Evolutionary conservation across 2,113 vertebrate species (phyloP).

Genomic region (Colistium nudipinnis): DNA sequence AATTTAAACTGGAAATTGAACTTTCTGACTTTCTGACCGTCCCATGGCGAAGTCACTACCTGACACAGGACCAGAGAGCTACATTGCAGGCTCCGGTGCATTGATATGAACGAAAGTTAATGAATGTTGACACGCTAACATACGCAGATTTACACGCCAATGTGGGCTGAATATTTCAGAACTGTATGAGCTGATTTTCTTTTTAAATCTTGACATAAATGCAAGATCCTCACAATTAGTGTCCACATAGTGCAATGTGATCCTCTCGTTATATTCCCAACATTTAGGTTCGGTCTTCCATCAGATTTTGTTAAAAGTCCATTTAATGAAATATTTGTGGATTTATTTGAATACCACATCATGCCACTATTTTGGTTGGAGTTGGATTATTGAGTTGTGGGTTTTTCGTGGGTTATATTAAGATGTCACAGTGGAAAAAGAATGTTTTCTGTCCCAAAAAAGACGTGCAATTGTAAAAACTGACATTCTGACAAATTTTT

Average conservation of each 20-base stretch:
- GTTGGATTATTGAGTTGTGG: neutral
- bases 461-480: too few species aligned
- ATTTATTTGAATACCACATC: neutral
- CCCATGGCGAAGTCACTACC: constrained; percentile 6
- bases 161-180: neutral
- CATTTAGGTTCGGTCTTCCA: neutral
- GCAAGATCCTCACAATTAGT: constrained; percentile 20
- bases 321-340: constrained; percentile 5
- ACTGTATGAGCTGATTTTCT: neutral
- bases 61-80: constrained; percentile 14
- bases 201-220: neutral
- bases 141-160: neutral
- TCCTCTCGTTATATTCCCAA: too few species aligned
- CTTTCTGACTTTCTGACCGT: constrained; percentile 28
- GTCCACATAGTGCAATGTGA: neutral
- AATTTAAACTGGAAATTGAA: constrained; percentile 52
- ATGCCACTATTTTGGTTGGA: too few species aligned
- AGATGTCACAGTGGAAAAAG: too few species aligned
- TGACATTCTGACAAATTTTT: neutral
- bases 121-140: constrained; percentile 6
- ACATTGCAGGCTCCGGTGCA: too few species aligned
- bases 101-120: neutral
- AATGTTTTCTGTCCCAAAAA: too few species aligned
- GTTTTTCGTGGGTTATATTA: neutral
- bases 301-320: neutral